A percentile compares a stretch with the other conserved stretches of the same genome.
Evolutionary conservation across 2,888 invertebrate species (phyloP).

Genomic region (Lingula anatina): DNA sequence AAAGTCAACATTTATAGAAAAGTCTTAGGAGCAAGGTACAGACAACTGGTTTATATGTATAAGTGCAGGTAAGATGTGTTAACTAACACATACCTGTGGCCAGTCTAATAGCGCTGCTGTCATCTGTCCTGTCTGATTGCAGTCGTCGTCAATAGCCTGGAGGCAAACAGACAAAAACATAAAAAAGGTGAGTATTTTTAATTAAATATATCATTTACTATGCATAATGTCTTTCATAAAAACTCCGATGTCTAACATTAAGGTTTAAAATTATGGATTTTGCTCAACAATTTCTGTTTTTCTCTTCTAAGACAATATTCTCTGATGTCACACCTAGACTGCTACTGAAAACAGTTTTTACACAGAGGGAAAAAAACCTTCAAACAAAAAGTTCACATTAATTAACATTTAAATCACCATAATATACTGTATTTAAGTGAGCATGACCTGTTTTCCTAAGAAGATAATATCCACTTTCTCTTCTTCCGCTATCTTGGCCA

Average conservation of each 20-base stretch:
- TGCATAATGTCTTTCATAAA: background rate
- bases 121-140: constrained; percentile 99
- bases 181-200: background rate
- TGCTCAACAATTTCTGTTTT: too few relatives aligned
- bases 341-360: too few relatives aligned
- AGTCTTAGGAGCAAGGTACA: too few relatives aligned
- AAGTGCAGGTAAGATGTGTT: too few relatives aligned
- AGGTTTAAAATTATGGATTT: too few relatives aligned
- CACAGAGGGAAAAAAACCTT: too few relatives aligned
- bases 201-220: background rate
- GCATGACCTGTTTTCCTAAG: constrained; percentile 90
- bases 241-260: background rate
- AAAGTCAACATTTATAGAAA: too few relatives aligned
- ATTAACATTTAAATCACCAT: background rate
- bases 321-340: too few relatives aligned
- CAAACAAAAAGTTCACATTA: too few relatives aligned
- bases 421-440: background rate
- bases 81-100: constrained; percentile 66
- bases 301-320: too few relatives aligned
- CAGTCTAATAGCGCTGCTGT: constrained; percentile 90
- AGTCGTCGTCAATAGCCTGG: constrained; percentile 98
- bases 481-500: constrained; percentile 86
- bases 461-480: constrained; percentile 91
- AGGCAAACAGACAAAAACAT: constrained; percentile 12
- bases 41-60: too few relatives aligned